Evolutionary conservation across 2,888 invertebrate species (phyloP).

Genomic region (Eremobia ochroleuca): DNA sequence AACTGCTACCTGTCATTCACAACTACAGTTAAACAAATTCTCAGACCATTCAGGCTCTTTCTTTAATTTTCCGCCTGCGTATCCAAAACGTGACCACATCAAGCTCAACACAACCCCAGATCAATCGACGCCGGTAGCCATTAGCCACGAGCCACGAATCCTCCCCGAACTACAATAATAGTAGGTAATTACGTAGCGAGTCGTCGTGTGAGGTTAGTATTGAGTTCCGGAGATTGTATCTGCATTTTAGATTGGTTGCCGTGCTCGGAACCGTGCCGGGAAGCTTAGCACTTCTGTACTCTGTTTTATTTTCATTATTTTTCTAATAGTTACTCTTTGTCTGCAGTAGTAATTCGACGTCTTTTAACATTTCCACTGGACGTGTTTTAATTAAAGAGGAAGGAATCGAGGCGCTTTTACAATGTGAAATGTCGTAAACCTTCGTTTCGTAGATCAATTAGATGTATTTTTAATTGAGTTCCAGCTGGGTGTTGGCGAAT

Average conservation of each 20-base stretch:
- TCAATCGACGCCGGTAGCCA: neutral
- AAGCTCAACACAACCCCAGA: neutral
- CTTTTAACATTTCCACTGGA: constrained; percentile 37
- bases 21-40: neutral
- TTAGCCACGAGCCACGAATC: constrained; percentile 12
- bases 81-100: neutral
- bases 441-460: constrained; percentile 19
- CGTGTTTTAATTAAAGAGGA: constrained; percentile 44
- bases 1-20: neutral
- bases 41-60: too few relatives aligned
- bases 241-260: constrained; percentile 75
- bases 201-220: constrained; percentile 55
- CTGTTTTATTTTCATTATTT: constrained; percentile 68
- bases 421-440: constrained; percentile 7
- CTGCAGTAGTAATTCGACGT: constrained; percentile 48
- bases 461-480: constrained; percentile 1
- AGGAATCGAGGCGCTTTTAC: constrained; percentile 12
- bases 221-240: constrained; percentile 70
- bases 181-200: constrained; percentile 53
- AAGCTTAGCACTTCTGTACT: constrained; percentile 64
- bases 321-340: constrained; percentile 56
- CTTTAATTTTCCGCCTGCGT: neutral
- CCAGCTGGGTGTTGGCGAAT: too few relatives aligned
- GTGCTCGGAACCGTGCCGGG: constrained; percentile 61
- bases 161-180: constrained; percentile 39